These are phyloP conservation scores for Andrena dorsata DNA, from an alignment of 2,888 invertebrate species.

Conservation along the genomic window DNA sequence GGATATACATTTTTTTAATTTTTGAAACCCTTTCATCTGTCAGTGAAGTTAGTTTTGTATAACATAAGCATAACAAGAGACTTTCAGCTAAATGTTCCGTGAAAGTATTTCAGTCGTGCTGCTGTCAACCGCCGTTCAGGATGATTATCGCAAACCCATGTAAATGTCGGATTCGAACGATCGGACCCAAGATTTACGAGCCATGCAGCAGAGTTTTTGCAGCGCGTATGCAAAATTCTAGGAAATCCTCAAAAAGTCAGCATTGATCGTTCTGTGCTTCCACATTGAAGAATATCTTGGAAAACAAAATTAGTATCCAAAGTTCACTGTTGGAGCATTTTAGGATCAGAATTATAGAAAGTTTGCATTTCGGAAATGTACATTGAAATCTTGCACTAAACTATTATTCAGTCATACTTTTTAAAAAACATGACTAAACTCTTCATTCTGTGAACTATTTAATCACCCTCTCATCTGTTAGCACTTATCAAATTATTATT, in stretches of 20 bases:
- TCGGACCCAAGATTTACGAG: constrained; percentile 7
- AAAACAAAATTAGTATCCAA: background rate
- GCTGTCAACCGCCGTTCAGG: constrained; percentile 2
- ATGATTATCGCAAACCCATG: constrained; percentile 9
- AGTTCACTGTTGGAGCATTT: background rate
- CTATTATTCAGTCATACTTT: background rate
- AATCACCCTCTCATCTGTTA: background rate
- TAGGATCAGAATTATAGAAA: background rate
- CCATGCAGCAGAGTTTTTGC: constrained; percentile 9
- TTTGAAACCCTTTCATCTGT: background rate
- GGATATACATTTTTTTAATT: no score
- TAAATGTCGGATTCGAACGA: constrained; percentile 5
- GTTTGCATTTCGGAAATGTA: background rate
- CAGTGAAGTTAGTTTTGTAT: background rate
- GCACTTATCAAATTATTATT: background rate
- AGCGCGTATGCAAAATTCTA: constrained; percentile 9
- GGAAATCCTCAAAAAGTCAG: background rate
- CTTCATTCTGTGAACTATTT: background rate
- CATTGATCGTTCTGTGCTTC: constrained; percentile 3
- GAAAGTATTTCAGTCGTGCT: background rate
- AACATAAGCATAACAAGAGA: background rate
- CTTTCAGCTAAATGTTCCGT: background rate
- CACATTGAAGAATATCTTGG: constrained; percentile 4
- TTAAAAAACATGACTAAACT: background rate
- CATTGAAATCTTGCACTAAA: background rate